Conservation (phyloP, 2,888 invertebrate species). For the Macrosoma leucophasiata region DNA sequence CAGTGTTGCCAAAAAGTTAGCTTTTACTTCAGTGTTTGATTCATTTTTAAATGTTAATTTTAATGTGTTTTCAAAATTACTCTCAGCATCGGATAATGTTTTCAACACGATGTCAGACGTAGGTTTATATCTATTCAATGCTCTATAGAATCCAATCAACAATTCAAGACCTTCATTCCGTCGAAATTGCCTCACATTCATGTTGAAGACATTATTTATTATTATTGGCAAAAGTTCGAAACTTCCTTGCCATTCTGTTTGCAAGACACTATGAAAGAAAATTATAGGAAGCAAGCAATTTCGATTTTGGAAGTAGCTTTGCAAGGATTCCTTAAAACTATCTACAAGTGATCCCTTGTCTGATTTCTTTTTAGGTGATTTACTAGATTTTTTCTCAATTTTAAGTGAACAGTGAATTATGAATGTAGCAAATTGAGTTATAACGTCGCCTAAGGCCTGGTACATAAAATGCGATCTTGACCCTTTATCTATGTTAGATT, state of each 20-base stretch:
- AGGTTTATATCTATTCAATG: conserved; percentile 68
- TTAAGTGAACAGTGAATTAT: conserved; percentile 78
- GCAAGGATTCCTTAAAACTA: conserved; percentile 71
- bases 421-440: conserved; percentile 79
- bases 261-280: conserved; percentile 79
- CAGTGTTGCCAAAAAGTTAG: conserved; percentile 73
- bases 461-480: conserved; percentile 77
- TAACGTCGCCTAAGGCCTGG: conserved; percentile 79
- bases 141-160: conserved; percentile 78
- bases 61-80: conserved; percentile 56
- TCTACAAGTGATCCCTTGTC: conserved; percentile 47
- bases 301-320: conserved; percentile 77
- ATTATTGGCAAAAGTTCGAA: conserved; percentile 75
- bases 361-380: conserved; percentile 43
- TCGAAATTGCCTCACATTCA: conserved; percentile 78
- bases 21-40: conserved; percentile 62
- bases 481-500: conserved; percentile 78
- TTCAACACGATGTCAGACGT: conserved; percentile 39
- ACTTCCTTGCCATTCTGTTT: conserved; percentile 79
- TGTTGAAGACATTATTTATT: conserved; percentile 76
- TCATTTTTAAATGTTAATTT: conserved; percentile 49
- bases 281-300: conserved; percentile 79
- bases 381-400: conserved; percentile 40
- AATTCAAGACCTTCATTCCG: conserved; percentile 81
- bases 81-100: conserved; percentile 60